These are phyloP conservation scores for Drosophila insularis DNA, from an alignment of 1,140 invertebrate genomes.

Conservation along the genomic window DNA sequence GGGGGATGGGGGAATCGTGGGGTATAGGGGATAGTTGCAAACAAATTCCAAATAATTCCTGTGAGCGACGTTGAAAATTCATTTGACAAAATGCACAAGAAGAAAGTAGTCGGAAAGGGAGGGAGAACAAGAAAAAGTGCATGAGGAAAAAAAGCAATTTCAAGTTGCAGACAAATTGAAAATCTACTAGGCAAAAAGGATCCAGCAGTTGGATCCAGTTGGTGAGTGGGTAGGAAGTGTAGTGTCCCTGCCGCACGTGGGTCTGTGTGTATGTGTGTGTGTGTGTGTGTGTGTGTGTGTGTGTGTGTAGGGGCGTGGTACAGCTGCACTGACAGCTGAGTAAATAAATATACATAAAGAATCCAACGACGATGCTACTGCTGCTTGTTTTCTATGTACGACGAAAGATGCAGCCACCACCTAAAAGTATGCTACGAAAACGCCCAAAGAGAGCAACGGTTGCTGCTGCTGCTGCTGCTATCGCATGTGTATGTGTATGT, in stretches of 20 bases:
- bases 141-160: constrained; percentile 62
- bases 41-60: constrained; percentile 80
- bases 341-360: constrained; percentile 60
- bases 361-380: constrained; percentile 33
- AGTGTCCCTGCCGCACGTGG: too few relatives aligned
- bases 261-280: too few relatives aligned
- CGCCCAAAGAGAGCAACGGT: constrained; percentile 45
- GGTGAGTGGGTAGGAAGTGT: neutral
- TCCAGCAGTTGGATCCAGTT: neutral
- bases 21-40: constrained; percentile 47
- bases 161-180: constrained; percentile 78
- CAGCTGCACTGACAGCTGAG: constrained; percentile 71
- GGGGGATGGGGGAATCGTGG: neutral
- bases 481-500: constrained; percentile 35
- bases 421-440: constrained; percentile 80
- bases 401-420: constrained; percentile 75
- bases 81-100: constrained; percentile 80
- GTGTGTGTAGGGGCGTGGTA: constrained; percentile 32
- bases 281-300: neutral
- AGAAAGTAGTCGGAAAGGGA: neutral
- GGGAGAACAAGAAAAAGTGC: neutral
- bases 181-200: constrained; percentile 47
- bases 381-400: constrained; percentile 7
- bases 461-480: constrained; percentile 33
- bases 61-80: constrained; percentile 78